phyloP scores from a whole-genome alignment of 2,113 vertebrate genomes.

The Hippoglossus stenolepis region DNA sequence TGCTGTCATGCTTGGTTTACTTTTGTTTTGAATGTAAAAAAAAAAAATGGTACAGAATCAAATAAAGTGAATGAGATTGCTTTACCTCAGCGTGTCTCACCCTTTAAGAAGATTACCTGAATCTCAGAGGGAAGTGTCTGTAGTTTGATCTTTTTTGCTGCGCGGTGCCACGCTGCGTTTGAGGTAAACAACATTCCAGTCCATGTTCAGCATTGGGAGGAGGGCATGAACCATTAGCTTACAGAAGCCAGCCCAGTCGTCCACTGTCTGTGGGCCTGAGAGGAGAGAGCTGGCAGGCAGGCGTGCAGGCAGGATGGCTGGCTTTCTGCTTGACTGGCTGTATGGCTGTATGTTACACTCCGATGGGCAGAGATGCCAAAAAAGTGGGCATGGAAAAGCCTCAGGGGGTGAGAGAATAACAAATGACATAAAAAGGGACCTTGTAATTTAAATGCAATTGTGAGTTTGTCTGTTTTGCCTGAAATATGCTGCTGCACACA shows the following conservation, averaged over 20 bases:
- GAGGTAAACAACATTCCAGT: constrained; percentile 77
- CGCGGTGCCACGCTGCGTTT: constrained; percentile 53
- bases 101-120: constrained; percentile 38
- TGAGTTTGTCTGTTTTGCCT: constrained; percentile 30
- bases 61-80: constrained; percentile 30
- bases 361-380: constrained; percentile 58
- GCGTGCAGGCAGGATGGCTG: constrained; percentile 31
- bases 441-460: constrained; percentile 49
- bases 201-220: constrained; percentile 65
- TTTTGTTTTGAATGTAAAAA: constrained; percentile 29
- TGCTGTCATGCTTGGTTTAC: constrained; percentile 26
- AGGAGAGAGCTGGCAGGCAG: constrained; percentile 49
- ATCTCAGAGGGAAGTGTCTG: constrained; percentile 31
- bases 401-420: constrained; percentile 42
- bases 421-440: constrained; percentile 26
- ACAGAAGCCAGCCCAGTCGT: constrained; percentile 56
- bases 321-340: constrained; percentile 59
- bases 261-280: constrained; percentile 46
- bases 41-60: constrained; percentile 8
- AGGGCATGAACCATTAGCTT: constrained; percentile 73
- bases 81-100: constrained; percentile 28
- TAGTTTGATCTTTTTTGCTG: constrained; percentile 47
- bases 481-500: constrained; percentile 31
- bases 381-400: constrained; percentile 52
- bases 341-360: constrained; percentile 64